Conservation (phyloP, 2,797 vertebrate genomes). For the Platyrinchus mystaceus region DNA sequence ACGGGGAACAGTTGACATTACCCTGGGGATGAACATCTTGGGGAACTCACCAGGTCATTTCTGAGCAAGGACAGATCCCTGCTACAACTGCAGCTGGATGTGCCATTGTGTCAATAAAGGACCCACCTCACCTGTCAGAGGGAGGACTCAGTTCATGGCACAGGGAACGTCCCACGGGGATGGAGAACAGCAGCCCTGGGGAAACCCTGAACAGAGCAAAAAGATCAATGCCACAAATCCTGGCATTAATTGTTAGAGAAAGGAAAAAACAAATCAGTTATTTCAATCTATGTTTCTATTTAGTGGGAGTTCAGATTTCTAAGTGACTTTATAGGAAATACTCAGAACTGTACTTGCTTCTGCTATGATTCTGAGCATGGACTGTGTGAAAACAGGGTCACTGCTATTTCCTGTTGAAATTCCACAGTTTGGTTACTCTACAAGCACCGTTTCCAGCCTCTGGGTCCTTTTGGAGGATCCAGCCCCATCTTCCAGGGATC, state of each 20-base stretch:
- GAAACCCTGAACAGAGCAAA: background rate
- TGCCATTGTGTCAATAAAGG: background rate
- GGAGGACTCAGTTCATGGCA: background rate
- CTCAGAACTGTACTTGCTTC: background rate
- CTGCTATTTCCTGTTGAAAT: background rate
- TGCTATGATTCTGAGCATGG: background rate
- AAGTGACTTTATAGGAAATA: background rate
- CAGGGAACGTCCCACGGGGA: fast-evolving
- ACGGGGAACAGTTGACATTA: background rate
- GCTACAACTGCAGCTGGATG: fast-evolving
- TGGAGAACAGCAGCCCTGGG: background rate
- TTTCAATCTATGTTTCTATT: background rate
- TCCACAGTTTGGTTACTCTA: background rate
- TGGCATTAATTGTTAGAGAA: background rate
- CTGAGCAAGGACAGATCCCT: background rate
- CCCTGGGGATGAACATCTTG: background rate
- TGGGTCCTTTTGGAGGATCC: background rate
- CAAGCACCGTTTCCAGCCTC: background rate
- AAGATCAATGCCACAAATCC: background rate
- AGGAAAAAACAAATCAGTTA: background rate
- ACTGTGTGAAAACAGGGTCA: background rate
- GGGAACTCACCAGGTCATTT: background rate
- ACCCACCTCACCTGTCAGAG: background rate
- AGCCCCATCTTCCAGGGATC: background rate
- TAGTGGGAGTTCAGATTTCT: background rate